Conservation (phyloP, 2,888 invertebrate species). For the Drosophila mimetica region DNA sequence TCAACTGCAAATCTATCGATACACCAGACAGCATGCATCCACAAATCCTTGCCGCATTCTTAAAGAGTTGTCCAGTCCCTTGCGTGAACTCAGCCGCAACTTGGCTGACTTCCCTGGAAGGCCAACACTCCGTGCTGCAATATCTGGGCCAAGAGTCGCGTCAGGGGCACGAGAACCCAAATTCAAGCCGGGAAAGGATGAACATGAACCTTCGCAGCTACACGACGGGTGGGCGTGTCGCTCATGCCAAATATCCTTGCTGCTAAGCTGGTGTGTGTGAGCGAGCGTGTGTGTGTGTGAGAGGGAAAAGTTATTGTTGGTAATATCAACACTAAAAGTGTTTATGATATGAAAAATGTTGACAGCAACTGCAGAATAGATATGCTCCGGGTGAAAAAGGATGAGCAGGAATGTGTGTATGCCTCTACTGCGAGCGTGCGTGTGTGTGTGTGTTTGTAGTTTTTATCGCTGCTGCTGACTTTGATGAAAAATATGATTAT, state of each 20-base stretch:
- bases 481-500: slow-evolving; percentile 79
- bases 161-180: slow-evolving; percentile 29
- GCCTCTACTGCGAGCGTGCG: slow-evolving; percentile 4
- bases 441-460: slow-evolving; percentile 40
- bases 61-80: slow-evolving; percentile 15
- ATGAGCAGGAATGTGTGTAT: slow-evolving; percentile 23
- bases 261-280: slow-evolving; percentile 20
- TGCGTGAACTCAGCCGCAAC: not conserved
- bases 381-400: slow-evolving; percentile 49
- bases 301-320: slow-evolving; percentile 76
- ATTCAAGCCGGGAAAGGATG: slow-evolving; percentile 35
- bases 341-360: slow-evolving; percentile 79
- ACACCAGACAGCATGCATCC: too few species aligned
- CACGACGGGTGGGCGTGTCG: slow-evolving; percentile 44
- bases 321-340: slow-evolving; percentile 79
- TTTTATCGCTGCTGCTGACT: slow-evolving; percentile 59
- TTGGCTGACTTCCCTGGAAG: slow-evolving; percentile 20
- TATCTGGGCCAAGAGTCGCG: slow-evolving; percentile 30
- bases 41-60: not conserved
- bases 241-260: slow-evolving; percentile 25
- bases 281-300: slow-evolving; percentile 9
- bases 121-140: slow-evolving; percentile 13
- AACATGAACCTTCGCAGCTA: slow-evolving; percentile 29
- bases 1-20: too few species aligned
- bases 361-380: slow-evolving; percentile 78